Percentiles rank a stretch among this genome's conserved stretches.
Evolutionary conservation across 2,888 invertebrate species (phyloP).

Genomic region (Eupithecia vulgata): DNA sequence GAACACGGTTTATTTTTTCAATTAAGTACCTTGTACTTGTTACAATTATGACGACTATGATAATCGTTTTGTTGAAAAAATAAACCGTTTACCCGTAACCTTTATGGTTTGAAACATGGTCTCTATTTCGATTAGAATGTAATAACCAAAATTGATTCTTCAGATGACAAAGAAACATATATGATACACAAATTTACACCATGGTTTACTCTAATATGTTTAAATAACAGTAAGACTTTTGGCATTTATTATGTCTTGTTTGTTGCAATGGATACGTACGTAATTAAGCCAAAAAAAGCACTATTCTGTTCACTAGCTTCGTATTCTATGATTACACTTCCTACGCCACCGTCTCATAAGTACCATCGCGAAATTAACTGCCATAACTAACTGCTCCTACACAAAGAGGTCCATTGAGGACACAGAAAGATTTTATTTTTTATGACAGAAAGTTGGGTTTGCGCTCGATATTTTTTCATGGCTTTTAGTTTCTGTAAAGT

Average conservation of each 20-base stretch:
- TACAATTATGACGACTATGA: background rate
- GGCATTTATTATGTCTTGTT: background rate
- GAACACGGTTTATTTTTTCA: background rate
- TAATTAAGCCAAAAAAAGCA: background rate
- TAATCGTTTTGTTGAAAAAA: too few relatives aligned
- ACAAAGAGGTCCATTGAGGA: constrained; percentile 50
- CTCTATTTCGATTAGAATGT: background rate
- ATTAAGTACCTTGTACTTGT: background rate
- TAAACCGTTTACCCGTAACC: too few relatives aligned
- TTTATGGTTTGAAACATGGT: background rate
- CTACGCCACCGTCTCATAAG: background rate
- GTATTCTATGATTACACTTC: background rate
- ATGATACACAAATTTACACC: background rate
- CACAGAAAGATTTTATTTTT: constrained; percentile 54
- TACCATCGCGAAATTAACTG: constrained; percentile 41
- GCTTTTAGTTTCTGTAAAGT: constrained; percentile 4
- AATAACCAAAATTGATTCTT: background rate
- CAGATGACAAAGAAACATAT: background rate
- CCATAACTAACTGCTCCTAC: constrained; percentile 46
- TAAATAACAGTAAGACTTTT: background rate
- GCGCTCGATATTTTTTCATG: constrained; percentile 10
- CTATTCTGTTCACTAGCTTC: background rate
- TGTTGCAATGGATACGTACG: background rate
- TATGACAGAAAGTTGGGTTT: constrained; percentile 50
- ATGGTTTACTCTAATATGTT: background rate